Conservation (phyloP, 2,797 vertebrate species). For the Bradypodion pumilum region DNA sequence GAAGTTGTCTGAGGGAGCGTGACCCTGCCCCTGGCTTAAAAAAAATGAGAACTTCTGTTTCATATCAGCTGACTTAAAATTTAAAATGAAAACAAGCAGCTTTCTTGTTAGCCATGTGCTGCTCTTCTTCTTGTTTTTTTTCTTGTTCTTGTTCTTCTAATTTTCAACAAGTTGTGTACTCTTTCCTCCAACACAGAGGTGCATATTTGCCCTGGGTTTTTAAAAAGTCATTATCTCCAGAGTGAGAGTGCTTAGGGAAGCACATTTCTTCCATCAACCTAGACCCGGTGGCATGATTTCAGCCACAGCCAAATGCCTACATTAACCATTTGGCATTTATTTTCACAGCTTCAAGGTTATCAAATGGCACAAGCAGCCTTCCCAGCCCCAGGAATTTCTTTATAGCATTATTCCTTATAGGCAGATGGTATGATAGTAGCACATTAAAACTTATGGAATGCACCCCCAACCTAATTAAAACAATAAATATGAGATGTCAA, state of each 20-base stretch:
- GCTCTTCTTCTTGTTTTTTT: too few relatives aligned
- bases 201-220: too few relatives aligned
- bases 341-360: neutral
- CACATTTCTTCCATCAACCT: neutral
- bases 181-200: too few relatives aligned
- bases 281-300: neutral
- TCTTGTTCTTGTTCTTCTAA: too few relatives aligned
- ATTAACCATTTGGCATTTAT: neutral
- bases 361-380: neutral
- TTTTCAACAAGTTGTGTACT: too few relatives aligned
- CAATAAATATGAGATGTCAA: constrained; percentile 32
- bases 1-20: too few relatives aligned
- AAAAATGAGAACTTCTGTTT: too few relatives aligned
- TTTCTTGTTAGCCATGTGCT: constrained; percentile 52
- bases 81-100: constrained; percentile 43
- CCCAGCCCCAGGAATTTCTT: neutral
- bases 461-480: constrained; percentile 49
- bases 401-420: constrained; percentile 11
- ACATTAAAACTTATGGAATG: neutral
- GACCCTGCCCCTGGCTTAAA: too few relatives aligned
- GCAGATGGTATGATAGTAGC: neutral
- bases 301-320: neutral
- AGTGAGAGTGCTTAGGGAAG: too few relatives aligned
- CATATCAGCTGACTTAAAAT: constrained; percentile 47
- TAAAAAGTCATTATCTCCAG: too few relatives aligned